Evolutionary conservation across 2,797 vertebrate genomes (phyloP).

Genomic region (Melanitta fusca): DNA sequence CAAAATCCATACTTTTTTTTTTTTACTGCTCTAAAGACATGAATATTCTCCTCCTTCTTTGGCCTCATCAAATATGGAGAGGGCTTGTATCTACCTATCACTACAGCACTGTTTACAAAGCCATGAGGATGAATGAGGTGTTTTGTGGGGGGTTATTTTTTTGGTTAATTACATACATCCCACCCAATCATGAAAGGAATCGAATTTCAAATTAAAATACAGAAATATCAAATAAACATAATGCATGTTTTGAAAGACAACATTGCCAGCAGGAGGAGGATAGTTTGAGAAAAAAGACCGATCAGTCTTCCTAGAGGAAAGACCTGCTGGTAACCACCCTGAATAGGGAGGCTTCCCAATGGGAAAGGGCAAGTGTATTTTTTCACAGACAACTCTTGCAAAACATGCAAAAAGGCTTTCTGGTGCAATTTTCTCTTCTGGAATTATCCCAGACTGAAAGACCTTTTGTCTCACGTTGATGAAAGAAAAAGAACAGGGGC

Average conservation of each 20-base stretch:
- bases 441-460: slow-evolving; percentile 32
- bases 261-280: background rate
- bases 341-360: background rate
- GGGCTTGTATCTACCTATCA: background rate
- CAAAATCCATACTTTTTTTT: background rate
- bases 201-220: background rate
- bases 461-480: slow-evolving; percentile 21
- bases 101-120: slow-evolving; percentile 7
- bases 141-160: background rate
- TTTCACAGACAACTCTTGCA: background rate
- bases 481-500: slow-evolving; percentile 24
- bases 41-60: slow-evolving; percentile 6
- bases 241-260: slow-evolving; percentile 1
- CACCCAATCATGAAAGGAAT: slow-evolving; percentile 19
- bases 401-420: slow-evolving; percentile 22
- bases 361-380: background rate
- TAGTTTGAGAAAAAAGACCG: background rate
- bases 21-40: background rate
- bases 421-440: slow-evolving; percentile 47
- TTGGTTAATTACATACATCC: slow-evolving; percentile 33
- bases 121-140: background rate
- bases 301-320: background rate
- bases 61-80: background rate
- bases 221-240: slow-evolving; percentile 17
- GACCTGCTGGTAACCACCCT: background rate